These are phyloP conservation scores for Syrphus vitripennis DNA, from an alignment of 2,888 invertebrate species.

Conservation along the genomic window DNA sequence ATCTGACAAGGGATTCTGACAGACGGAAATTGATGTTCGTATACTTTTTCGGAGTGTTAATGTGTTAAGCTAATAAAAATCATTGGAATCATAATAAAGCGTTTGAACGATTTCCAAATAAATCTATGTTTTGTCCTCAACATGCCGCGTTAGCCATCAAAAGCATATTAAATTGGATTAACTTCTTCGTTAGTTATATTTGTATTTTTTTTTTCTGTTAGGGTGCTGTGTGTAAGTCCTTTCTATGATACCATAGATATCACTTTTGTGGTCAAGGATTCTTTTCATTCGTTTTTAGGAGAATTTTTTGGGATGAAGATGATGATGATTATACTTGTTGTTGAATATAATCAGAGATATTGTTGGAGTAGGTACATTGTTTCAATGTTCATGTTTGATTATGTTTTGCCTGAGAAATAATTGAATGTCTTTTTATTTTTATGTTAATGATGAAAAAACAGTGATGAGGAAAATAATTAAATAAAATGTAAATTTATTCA, in stretches of 20 bases:
- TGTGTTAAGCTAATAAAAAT: slow-evolving; percentile 69
- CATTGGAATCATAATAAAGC: slow-evolving; percentile 69
- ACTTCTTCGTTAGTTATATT: slow-evolving; percentile 49
- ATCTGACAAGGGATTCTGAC: slow-evolving; percentile 56
- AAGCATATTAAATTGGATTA: slow-evolving; percentile 63
- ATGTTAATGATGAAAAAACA: neutral
- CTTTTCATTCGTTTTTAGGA: neutral
- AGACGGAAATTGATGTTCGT: slow-evolving; percentile 68
- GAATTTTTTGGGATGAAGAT: neutral
- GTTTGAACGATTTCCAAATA: slow-evolving; percentile 63
- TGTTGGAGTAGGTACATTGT: no score
- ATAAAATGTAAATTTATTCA: no score
- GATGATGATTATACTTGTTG: slow-evolving; percentile 19
- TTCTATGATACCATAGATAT: slow-evolving; percentile 4
- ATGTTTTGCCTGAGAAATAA: neutral
- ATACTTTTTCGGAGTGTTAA: slow-evolving; percentile 64
- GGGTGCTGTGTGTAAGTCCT: neutral
- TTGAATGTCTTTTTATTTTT: neutral
- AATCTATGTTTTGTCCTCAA: slow-evolving; percentile 43
- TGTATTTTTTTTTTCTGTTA: slow-evolving; percentile 9
- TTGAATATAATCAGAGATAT: neutral
- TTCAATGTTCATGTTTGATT: neutral
- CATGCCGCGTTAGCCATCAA: neutral
- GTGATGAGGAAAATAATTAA: no score
- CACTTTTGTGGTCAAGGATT: slow-evolving; percentile 8